phyloP scores from a whole-genome alignment of 2,888 invertebrate species.

The Fragum whitleyi region DNA sequence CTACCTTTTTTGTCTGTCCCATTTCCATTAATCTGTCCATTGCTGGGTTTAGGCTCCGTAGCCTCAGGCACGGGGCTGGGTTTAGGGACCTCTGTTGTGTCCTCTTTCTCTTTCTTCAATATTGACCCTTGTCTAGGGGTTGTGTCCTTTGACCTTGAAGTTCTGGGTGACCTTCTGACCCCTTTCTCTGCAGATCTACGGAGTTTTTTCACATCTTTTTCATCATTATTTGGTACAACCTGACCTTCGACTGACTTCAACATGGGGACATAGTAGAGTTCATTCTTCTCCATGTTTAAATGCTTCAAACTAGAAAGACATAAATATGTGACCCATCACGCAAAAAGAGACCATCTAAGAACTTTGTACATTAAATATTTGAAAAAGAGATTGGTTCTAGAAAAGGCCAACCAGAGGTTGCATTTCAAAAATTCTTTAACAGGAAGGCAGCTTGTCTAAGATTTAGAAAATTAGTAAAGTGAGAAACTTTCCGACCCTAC shows the following conservation, averaged over 20 bases:
- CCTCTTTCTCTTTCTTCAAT: constrained; percentile 42
- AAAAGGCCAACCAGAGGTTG: too few relatives aligned
- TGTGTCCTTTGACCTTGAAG: constrained; percentile 47
- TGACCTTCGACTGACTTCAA: constrained; percentile 80
- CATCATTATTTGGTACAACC: constrained; percentile 75
- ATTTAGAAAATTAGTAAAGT: too few relatives aligned
- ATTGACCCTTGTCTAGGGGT: constrained; percentile 30
- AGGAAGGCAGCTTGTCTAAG: too few relatives aligned
- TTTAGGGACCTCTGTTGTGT: constrained; percentile 39
- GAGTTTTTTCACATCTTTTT: constrained; percentile 57
- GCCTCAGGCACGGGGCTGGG: constrained; percentile 46
- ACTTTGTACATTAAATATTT: too few relatives aligned
- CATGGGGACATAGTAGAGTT: constrained; percentile 82
- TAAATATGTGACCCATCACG: too few relatives aligned
- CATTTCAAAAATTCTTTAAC: too few relatives aligned
- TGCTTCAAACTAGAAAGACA: constrained; percentile 82
- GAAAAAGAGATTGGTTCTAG: too few relatives aligned
- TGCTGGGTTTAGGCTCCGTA: not conserved
- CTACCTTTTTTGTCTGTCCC: constrained; percentile 18
- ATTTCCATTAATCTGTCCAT: constrained; percentile 7
- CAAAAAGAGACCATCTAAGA: too few relatives aligned
- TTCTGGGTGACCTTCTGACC: constrained; percentile 61
- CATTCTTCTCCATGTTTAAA: constrained; percentile 83
- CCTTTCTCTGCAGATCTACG: constrained; percentile 61
- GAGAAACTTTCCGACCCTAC: too few relatives aligned